Conservation (phyloP, 2,888 invertebrate species). For the Lottia scabra region DNA sequence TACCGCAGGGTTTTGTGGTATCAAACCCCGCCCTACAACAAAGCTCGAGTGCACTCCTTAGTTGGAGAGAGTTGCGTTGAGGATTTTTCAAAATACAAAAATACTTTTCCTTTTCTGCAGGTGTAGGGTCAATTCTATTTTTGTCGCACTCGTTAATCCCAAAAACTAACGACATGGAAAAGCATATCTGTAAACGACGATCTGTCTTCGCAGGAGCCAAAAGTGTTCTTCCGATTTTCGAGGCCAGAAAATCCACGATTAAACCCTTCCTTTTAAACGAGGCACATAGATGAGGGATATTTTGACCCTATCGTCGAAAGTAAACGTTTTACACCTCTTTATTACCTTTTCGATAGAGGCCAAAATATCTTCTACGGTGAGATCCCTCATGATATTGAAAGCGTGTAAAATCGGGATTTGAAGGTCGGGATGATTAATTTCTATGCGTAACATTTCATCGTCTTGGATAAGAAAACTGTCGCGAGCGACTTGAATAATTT, state of each 20-base stretch:
- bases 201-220: background rate
- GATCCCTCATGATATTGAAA: background rate
- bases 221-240: background rate
- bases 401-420: too few species aligned
- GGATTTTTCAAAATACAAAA: background rate
- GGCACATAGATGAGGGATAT: background rate
- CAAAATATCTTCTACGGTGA: background rate
- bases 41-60: background rate
- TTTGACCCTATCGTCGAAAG: background rate
- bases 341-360: background rate
- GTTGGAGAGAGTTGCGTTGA: background rate
- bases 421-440: too few species aligned
- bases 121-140: background rate
- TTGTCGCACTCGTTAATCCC: background rate
- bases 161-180: background rate
- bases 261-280: background rate
- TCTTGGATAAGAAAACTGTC: too few species aligned
- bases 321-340: background rate
- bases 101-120: background rate
- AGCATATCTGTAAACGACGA: background rate
- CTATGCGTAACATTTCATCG: too few species aligned
- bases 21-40: background rate
- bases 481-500: too few species aligned
- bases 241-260: background rate
- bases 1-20: background rate